Conservation (phyloP, 1,140 invertebrate species). For the Hirudo medicinalis region DNA sequence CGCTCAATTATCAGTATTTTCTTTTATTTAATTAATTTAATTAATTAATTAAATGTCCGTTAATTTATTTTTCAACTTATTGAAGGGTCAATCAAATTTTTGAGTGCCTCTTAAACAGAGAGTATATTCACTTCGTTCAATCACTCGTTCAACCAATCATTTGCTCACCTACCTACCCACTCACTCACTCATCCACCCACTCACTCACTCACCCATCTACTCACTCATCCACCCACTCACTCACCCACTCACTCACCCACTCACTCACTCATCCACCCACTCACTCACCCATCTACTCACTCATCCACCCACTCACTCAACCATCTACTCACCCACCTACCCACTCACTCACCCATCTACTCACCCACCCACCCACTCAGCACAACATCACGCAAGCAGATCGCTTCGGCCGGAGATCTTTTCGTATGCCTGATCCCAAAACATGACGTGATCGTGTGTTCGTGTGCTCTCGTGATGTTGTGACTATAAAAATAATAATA, state of each 20-base stretch:
- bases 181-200: constrained; percentile 9
- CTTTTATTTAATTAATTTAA: too few relatives aligned
- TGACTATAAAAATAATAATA: too few relatives aligned
- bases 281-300: neutral
- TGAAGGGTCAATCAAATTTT: too few relatives aligned
- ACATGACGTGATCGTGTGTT: too few relatives aligned
- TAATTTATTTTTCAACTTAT: too few relatives aligned
- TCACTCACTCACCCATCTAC: constrained; percentile 5
- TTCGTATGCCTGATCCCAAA: too few relatives aligned
- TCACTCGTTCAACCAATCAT: constrained; percentile 12
- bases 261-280: constrained; percentile 2
- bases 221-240: too few relatives aligned
- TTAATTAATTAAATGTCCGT: too few relatives aligned
- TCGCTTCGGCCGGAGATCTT: too few relatives aligned
- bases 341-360: neutral
- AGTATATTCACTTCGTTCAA: neutral
- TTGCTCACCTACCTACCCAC: neutral
- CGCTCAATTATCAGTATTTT: too few relatives aligned
- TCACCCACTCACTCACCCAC: constrained; percentile 8
- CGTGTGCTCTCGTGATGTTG: too few relatives aligned
- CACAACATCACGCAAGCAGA: neutral
- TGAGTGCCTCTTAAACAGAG: too few relatives aligned
- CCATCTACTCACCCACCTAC: neutral
- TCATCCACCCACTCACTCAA: neutral
- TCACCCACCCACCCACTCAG: neutral